Base-by-base conservation (phyloP, 2,113 vertebrate species). In the Vulpes ferrilata region DNA sequence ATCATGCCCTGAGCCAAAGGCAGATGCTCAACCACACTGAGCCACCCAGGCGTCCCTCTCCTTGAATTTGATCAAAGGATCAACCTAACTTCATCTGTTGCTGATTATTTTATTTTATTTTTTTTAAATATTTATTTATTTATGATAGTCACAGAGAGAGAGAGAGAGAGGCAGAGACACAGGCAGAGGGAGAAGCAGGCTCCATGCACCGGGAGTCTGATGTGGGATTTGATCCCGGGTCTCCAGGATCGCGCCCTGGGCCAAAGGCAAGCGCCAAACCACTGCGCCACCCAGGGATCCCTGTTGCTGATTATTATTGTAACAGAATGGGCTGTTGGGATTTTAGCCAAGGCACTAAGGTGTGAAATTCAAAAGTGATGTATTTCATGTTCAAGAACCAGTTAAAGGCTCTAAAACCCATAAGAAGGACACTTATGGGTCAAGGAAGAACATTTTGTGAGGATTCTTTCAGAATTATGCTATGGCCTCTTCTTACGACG, bases 371-470 rank as follows among this genome's bases (percentile, higher is more conserved):
- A 71, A 55, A 92, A 62, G 11, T 88, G 27, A 78, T 60, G 13
- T 73, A 80, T 71, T 80, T 92, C 6, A 69, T 35, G 59, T 80
- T 92, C 6, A 69, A 48, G 59, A 88, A 76, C 67, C 60, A 88
- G 74, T 57, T 91, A 43, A 74, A 74, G 38, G 27, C 23, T 86
- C 53, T 74, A 67, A 95, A 91, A 80, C 25, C 25, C 57, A 3
- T 32, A 32, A 84, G 48, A 92, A 86, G 62, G 55, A 55, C 55
- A 43, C 11, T 67, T 93, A 88, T 0, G 13, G 55, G 35, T 57
- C 43, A 95, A 64, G 57, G 84, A 84, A 83, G 74, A 90, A 32
- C n/a, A 92, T 76, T 93, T 73, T 83, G 7, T 87, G 38, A 80
- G 48, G 79, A 53, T 19, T 87, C 19, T 64, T 90, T 65, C 7